Conservation (phyloP, 2,888 invertebrate genomes). For the Phyllotreta striolata region DNA sequence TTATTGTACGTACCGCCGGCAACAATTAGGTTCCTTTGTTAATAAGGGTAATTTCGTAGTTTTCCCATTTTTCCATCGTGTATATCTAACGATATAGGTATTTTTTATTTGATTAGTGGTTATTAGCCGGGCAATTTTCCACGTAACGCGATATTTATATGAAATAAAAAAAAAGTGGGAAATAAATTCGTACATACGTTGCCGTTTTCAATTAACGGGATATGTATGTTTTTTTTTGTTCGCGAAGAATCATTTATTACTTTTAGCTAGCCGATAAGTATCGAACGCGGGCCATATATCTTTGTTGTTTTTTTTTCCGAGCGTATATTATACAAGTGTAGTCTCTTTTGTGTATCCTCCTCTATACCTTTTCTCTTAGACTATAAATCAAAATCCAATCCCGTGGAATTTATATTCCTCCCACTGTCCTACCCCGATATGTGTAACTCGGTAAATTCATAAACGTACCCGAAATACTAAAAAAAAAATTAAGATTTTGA, state of each 20-base stretch:
- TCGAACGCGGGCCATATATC: constrained; percentile 11
- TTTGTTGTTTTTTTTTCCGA: constrained; percentile 5
- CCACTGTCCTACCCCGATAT: constrained; percentile 29
- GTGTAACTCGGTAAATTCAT: no score
- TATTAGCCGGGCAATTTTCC: constrained; percentile 20
- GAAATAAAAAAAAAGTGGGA: not conserved
- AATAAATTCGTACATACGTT: not conserved
- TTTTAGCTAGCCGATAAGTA: constrained; percentile 6
- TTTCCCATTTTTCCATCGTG: constrained; percentile 18
- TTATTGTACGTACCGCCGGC: constrained; percentile 32
- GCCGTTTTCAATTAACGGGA: not conserved
- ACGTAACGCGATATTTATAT: not conserved
- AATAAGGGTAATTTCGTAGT: constrained; percentile 35
- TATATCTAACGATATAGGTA: constrained; percentile 22
- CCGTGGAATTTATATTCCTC: constrained; percentile 42
- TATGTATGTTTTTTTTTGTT: not conserved
- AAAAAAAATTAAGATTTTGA: no score
- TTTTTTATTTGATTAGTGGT: constrained; percentile 22
- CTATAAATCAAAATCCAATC: constrained; percentile 52
- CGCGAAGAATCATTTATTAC: not conserved
- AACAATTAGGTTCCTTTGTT: constrained; percentile 34
- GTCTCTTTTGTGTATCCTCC: constrained; percentile 25
- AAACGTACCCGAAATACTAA: no score
- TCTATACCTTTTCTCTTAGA: constrained; percentile 41
- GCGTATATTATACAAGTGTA: not conserved